A percentile compares a stretch with the other conserved stretches of the same genome.
Evolutionary conservation across 2,797 vertebrate species (phyloP).

Genomic region (Enoplosus armatus): DNA sequence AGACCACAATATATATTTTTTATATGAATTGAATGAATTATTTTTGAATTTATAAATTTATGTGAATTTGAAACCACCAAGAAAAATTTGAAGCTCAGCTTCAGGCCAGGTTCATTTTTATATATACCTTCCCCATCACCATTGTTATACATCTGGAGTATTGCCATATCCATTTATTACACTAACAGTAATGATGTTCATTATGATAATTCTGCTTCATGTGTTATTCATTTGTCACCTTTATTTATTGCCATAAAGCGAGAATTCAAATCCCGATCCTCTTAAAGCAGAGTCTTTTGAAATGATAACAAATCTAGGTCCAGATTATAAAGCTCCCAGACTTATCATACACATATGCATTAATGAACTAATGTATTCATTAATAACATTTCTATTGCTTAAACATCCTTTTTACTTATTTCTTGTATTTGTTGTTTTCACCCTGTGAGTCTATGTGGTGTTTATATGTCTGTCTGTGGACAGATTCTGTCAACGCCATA

Average conservation of each 20-base stretch:
- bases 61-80: no score
- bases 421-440: no score
- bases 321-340: not conserved
- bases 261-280: conserved; percentile 1
- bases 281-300: conserved; percentile 34
- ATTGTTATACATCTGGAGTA: not conserved
- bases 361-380: not conserved
- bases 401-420: not conserved
- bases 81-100: no score
- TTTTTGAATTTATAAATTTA: no score
- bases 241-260: conserved; percentile 41
- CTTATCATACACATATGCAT: not conserved
- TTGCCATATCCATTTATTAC: conserved; percentile 18
- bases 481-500: no score
- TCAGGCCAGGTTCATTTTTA: no score
- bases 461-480: no score
- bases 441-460: no score
- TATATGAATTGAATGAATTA: no score
- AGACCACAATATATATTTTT: not conserved
- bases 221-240: conserved; percentile 50
- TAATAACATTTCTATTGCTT: not conserved
- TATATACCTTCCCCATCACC: no score
- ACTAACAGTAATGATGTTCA: conserved; percentile 20
- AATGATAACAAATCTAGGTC: conserved; percentile 16
- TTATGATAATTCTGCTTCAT: conserved; percentile 52